Base-by-base conservation (phyloP, 2,113 vertebrate genomes). In the Zosterops lateralis region DNA sequence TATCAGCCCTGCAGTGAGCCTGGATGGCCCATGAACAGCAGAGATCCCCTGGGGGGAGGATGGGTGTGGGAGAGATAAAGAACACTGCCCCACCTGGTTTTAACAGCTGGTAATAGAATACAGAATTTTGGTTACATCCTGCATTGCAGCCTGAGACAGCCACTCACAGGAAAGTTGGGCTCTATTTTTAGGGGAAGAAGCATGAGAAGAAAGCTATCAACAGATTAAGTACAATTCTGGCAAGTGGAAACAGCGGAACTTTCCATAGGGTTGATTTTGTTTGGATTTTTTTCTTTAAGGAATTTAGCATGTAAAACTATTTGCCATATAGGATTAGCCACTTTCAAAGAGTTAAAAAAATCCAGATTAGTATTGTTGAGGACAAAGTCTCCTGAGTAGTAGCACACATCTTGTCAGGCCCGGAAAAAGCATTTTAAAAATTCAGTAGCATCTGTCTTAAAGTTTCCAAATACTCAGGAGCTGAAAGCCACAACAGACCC, bases 241-340 rank as follows among this genome's bases (percentile, higher is more conserved):
- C 8, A 84, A 77, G 21, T 6, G 40, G 25, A 53, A 84, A 14
- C 18, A 87, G 21, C 19, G 8, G 45, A 87, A 10, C 0, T 53
- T 57, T 31, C 1, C 1, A 7, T 14, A 40, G 10, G 7, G 7
- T 34, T 34, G 11, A 9, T 2, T 12, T 20, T 48, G 13, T 53
- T 51, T 40, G 10, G 15, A 2, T 1, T 7, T 42, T 62, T 62
- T 40, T 62, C 9, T 24, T 56, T 17, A 29, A 48, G 7, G 6
- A 44, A 73, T 62, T 50, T 25, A 72, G 3, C 3, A 31, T 75
- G 12, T 47, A 36, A 56, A 75, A 60, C 7, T 51, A 56, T 51
- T 56, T 12, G 42, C 6, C 19, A 3, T 3, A 5, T 10, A 48
- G 11, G 8, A 40, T 42, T 44, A 87, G 11, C 3, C 20, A 14